Conservation (phyloP, 1,140 invertebrate species). For the Neuroterus valhalla region DNA sequence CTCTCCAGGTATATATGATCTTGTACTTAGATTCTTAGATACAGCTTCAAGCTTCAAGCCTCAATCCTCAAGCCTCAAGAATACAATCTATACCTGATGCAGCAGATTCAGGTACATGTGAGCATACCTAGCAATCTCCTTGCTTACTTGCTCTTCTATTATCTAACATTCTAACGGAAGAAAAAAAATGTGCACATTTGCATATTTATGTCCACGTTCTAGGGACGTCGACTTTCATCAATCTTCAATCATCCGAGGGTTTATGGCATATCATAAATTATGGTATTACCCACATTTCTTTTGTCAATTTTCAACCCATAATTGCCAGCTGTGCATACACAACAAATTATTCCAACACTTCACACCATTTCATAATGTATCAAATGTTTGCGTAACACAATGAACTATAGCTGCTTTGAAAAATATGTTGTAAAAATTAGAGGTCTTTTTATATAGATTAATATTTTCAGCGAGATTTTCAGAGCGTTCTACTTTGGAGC, state of each 20-base stretch:
- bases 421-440: no score
- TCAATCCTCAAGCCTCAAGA: no score
- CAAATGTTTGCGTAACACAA: no score
- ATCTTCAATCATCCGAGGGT: not conserved
- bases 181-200: constrained; percentile 24
- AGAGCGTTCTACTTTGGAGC: no score
- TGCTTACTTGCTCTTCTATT: not conserved
- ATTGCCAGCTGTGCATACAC: constrained; percentile 25
- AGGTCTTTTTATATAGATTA: no score
- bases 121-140: not conserved
- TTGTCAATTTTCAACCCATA: constrained; percentile 12
- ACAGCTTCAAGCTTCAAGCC: no score
- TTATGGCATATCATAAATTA: not conserved
- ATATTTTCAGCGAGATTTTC: no score
- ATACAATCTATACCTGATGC: constrained; percentile 10
- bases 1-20: constrained; percentile 48
- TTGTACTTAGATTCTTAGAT: not conserved
- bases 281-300: not conserved
- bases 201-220: not conserved
- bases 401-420: no score
- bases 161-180: constrained; percentile 6
- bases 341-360: not conserved
- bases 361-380: no score
- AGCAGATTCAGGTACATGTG: constrained; percentile 6
- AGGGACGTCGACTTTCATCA: constrained; percentile 2